These are phyloP conservation scores for Plebejus argus DNA, from an alignment of 2,888 invertebrate genomes.

Conservation along the genomic window DNA sequence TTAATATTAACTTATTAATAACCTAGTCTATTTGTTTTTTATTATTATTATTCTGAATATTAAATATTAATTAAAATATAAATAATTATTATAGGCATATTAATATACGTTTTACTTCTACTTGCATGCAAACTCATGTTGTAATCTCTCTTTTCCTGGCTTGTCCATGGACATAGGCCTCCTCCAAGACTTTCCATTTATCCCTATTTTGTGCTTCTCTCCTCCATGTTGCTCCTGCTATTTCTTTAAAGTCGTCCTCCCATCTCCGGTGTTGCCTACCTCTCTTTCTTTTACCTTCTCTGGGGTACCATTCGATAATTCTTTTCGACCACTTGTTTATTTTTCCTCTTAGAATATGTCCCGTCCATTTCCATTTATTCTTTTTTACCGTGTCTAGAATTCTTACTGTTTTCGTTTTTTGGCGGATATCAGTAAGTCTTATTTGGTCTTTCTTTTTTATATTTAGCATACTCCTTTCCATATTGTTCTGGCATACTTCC, in stretches of 20 bases:
- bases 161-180: not conserved
- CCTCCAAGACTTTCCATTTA: no score
- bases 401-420: conserved; percentile 16
- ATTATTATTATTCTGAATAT: no score
- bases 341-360: conserved; percentile 21
- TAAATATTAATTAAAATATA: no score
- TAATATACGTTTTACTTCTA: no score
- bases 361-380: conserved; percentile 31
- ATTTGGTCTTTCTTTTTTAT: conserved; percentile 1
- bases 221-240: not conserved
- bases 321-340: conserved; percentile 21
- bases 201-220: not conserved
- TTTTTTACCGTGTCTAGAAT: conserved; percentile 1
- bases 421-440: not conserved
- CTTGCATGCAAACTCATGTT: no score
- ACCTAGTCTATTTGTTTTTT: no score
- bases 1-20: no score
- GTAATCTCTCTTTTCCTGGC: not conserved
- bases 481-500: no score
- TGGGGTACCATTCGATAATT: conserved; percentile 4
- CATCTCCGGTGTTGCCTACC: conserved; percentile 37
- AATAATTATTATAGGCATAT: no score
- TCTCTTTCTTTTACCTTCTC: conserved; percentile 16
- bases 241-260: conserved; percentile 20
- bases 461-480: conserved; percentile 14